Base-by-base conservation (phyloP, 2,797 vertebrate species). In the Emydoidea blandingii region DNA sequence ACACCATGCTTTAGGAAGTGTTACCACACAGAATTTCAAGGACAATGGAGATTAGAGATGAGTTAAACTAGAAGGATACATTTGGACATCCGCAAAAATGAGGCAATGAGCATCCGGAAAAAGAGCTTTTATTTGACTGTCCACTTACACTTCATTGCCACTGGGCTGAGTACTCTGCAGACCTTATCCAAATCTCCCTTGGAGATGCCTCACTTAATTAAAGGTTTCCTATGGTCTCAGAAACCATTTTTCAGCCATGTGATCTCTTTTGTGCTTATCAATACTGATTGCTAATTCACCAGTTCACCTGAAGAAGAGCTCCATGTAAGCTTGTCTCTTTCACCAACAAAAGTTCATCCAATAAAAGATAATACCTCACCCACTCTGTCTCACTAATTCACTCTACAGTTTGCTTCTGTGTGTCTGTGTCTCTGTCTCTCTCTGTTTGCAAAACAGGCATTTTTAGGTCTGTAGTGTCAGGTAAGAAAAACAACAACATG, bases 11-110 rank as follows among this genome's bases (percentile, higher is more conserved):
- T 12, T 47, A 15, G 47, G 79, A 79, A 79, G 15, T 65, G 31
- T 87, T 80, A 41, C 62, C 57, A 65, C 74, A 68, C n/a, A 37
- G 54, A 91, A 92, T 89, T 83, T 89, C 41, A 96, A 95, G 83
- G 74, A 53, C 79, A 92, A 56, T 54, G 65, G 62, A n/a, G 72
- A 86, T 85, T 88, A 86, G 65, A 95, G 47, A 19, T 78, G 80
- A 83, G 44, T 54, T 89, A 91, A 79, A 54, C 34, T 87, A 79
- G 81, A 57, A 29, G 80, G 85, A 14, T 59, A 41, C n/a, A 57
- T 83, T 81, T 53, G 79, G 57, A 34, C 78, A 56, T 44, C 87
- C 5, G 23, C 29, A 87, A 80, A 80, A 37, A 16, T 41, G 31
- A 47, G 8, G 29, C 27, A 23, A 79, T 23, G 54, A 18, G 44